Percentiles rank a stretch among this genome's conserved stretches.
Evolutionary conservation across 2,113 vertebrate species (phyloP).

Genomic region (Anarhynchus alexandrinus): DNA sequence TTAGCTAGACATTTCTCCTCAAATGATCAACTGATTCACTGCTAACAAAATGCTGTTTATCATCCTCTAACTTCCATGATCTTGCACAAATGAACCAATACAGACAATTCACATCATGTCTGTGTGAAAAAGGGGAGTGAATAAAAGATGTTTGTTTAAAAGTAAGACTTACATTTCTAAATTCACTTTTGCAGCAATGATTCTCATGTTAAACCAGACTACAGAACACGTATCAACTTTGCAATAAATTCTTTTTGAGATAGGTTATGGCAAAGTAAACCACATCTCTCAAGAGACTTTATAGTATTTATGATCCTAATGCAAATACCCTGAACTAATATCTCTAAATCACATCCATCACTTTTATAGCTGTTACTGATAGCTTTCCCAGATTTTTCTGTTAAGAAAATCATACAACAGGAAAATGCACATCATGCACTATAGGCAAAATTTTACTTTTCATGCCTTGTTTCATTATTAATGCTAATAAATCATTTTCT

Average conservation of each 20-base stretch:
- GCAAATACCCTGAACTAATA: background rate
- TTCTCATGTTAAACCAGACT: background rate
- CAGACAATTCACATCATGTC: background rate
- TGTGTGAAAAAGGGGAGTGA: background rate
- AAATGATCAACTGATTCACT: background rate
- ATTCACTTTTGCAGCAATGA: background rate
- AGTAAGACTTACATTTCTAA: background rate
- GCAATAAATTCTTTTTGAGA: background rate
- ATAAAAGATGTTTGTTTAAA: background rate
- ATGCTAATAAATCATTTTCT: background rate
- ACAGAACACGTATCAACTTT: background rate
- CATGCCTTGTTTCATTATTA: background rate
- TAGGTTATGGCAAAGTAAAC: background rate
- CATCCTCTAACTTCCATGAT: background rate
- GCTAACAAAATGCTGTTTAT: background rate
- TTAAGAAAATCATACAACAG: background rate
- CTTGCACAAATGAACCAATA: background rate
- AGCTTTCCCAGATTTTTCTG: background rate
- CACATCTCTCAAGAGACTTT: background rate
- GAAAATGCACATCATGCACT: background rate
- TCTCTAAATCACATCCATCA: background rate
- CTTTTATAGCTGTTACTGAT: background rate
- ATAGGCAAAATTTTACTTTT: background rate
- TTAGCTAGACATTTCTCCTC: background rate
- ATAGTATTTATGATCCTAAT: background rate